Evolutionary conservation across 2,888 invertebrate genomes (phyloP), one percentile per base, ranked within the genome.

Genomic region (Aphodius granarius): DNA sequence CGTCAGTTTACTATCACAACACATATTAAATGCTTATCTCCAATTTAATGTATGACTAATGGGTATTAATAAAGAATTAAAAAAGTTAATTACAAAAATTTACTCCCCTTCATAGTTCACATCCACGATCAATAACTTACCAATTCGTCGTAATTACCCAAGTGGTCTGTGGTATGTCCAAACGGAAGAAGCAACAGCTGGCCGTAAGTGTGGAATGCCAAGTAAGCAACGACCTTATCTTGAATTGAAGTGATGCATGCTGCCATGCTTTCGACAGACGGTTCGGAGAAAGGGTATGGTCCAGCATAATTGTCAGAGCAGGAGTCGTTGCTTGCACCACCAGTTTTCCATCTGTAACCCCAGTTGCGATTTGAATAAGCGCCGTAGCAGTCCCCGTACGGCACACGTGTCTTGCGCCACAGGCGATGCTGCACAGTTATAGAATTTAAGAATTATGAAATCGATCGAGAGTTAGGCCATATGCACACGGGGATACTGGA

Each of bases 331-430:
- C 91, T 86, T n/a, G 93, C 92, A 23, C 89, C 87, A 22, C 88
- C 87, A 22, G 88, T 88, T 78, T 90, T 89, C 93, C 93, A 94
- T 78, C 91, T 90, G 82, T 89, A 91, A 77, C 89, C 92, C 92
- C 93, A 95, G 84, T 95, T 95, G 77, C 95, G 89, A 84, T 95
- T 95, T 0, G 93, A 91, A 86, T 95, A 95, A 0, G 91, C 90
- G 3, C 95, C 95, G 75, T 85, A 84, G 79, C 92, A 91, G 6
- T 84, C 81, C 6, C 86, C 88, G 43, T 89, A 89, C 73, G 86
- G 87, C 73, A 85, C 89, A 73, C 91, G 86, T 5, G 92, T 93
- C 83, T 94, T 94, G 16, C 94, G 89, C 94, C 94, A 94, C 82
- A 93, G 78, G 75, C 94, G 90, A 78, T 89, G 87, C 91, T 92